phyloP scores from a whole-genome alignment of 92 coral and sea anemone species.

The Epizoanthus stellaris region DNA sequence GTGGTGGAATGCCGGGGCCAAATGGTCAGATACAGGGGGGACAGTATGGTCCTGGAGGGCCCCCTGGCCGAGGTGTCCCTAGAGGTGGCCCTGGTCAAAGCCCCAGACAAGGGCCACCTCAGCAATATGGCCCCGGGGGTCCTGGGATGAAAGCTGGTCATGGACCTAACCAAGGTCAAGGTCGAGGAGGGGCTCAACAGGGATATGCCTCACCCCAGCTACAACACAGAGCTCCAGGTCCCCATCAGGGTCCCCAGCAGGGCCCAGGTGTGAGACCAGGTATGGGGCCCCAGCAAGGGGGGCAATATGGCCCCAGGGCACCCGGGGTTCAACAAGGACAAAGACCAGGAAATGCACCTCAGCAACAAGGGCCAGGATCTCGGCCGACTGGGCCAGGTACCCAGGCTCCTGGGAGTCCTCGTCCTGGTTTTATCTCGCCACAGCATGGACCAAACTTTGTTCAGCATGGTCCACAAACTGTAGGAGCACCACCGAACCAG shows the following conservation, averaged over 20 bases:
- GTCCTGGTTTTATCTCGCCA: conserved; percentile 39
- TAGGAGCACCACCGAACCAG: neutral
- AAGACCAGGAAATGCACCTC: conserved; percentile 67
- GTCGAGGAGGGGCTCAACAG: conserved; percentile 61
- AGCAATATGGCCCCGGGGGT: conserved; percentile 28
- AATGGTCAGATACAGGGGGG: conserved; percentile 52
- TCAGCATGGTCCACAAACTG: conserved; percentile 18
- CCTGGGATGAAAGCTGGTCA: conserved; percentile 36
- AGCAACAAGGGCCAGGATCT: conserved; percentile 78
- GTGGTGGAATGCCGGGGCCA: conserved; percentile 20
- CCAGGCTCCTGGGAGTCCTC: conserved; percentile 62
- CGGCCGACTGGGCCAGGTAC: conserved; percentile 54
- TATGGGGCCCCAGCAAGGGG: conserved; percentile 65
- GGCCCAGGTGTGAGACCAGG: conserved; percentile 48
- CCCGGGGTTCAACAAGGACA: conserved; percentile 61
- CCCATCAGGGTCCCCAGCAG: conserved; percentile 33
- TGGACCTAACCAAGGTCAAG: conserved; percentile 64
- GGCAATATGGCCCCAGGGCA: conserved; percentile 56
- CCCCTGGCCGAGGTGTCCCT: conserved; percentile 38
- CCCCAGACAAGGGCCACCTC: conserved; percentile 46
- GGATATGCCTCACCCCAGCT: conserved; percentile 4
- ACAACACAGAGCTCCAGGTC: conserved; percentile 31
- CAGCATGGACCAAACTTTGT: conserved; percentile 56
- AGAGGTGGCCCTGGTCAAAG: conserved; percentile 44
- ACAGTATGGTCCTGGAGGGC: conserved; percentile 26